Percentiles rank a stretch among this genome's conserved stretches.
These are phyloP conservation scores for Pygmarrhopalites habei DNA, from an alignment of 1,140 invertebrate genomes.

Conservation along the genomic window DNA sequence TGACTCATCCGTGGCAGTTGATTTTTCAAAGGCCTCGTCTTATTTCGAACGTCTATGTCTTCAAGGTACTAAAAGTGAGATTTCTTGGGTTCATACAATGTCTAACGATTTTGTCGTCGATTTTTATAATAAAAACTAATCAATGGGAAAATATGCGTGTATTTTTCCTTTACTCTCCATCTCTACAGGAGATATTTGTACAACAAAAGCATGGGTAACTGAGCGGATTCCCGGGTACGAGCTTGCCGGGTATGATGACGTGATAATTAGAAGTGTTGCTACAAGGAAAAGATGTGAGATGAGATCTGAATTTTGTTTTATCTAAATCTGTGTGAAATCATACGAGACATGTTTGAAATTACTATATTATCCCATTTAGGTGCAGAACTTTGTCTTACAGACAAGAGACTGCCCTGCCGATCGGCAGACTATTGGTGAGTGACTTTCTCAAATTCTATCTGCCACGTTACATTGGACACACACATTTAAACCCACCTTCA, in stretches of 20 bases:
- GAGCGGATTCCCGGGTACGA: constrained; percentile 47
- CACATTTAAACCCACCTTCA: background rate
- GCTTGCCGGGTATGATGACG: constrained; percentile 44
- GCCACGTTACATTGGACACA: background rate
- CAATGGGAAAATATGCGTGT: too few species aligned
- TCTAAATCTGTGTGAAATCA: too few species aligned
- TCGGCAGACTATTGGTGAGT: constrained; percentile 42
- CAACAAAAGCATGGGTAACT: constrained; percentile 38
- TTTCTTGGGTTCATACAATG: too few species aligned
- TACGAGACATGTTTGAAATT: too few species aligned
- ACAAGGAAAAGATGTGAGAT: constrained; percentile 44
- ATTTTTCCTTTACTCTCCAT: too few species aligned
- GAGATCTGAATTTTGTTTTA: too few species aligned
- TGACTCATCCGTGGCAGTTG: constrained; percentile 17
- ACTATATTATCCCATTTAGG: too few species aligned
- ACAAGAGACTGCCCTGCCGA: constrained; percentile 40
- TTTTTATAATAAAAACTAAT: too few species aligned
- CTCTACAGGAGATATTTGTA: constrained; percentile 36
- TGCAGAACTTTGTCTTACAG: constrained; percentile 43
- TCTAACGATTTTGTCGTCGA: too few species aligned
- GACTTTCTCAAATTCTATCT: background rate
- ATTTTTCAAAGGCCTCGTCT: constrained; percentile 25
- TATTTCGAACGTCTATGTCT: constrained; percentile 38
- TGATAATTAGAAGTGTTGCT: constrained; percentile 42
- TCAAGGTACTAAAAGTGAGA: too few species aligned